Evolutionary conservation across 2,797 vertebrate genomes (phyloP), one percentile per base, ranked within the genome.

Genomic region (Coranthus polyacanthus): DNA sequence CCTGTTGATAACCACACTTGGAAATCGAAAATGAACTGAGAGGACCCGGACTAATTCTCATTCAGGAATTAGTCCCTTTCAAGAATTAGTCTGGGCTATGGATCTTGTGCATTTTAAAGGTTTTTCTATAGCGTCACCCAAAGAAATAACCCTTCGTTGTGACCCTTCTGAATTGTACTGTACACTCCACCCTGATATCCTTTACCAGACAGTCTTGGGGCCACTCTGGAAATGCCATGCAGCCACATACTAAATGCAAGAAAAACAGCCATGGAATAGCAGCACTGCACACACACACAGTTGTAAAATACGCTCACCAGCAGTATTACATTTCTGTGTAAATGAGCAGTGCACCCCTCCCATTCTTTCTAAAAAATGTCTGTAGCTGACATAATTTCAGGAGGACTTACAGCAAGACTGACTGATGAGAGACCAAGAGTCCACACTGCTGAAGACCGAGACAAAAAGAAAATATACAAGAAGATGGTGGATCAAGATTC

Each of bases 401-500:
- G 22, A 68, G 51, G 72, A 77, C 52, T 70, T 83, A 65, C 74
- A 85, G 52, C 4, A 12, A 80, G 71, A 75, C 74, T 69, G 68
- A 78, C 67, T 79, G 70, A 84, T 70, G 73, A 78, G 68, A 82
- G 70, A 63, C 63, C 4, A 38, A 47, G 45, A 66, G 70, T 74
- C 56, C 42, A 66, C 60, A 65, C 53, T 8, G 36, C 61, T 46
- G 24, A 67, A 60, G 49, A 68, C 65, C 12, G 64, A 83, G 70
- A 77, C 70, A 18, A 11, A 83, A 81, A 47, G 57, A 78, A 91
- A 89, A 91, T 81, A 88, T 72, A 86, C 77, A 87, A 68, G 7
- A 24, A 24, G 67, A 67, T 32, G 69, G 58, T 41, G 55, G 67
- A 79, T 70, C 37, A 21, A 62, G 63, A 79, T 59, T 78, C 45